phyloP scores from a whole-genome alignment of 2,113 vertebrate species.

The Mesembrinibis cayennensis region DNA sequence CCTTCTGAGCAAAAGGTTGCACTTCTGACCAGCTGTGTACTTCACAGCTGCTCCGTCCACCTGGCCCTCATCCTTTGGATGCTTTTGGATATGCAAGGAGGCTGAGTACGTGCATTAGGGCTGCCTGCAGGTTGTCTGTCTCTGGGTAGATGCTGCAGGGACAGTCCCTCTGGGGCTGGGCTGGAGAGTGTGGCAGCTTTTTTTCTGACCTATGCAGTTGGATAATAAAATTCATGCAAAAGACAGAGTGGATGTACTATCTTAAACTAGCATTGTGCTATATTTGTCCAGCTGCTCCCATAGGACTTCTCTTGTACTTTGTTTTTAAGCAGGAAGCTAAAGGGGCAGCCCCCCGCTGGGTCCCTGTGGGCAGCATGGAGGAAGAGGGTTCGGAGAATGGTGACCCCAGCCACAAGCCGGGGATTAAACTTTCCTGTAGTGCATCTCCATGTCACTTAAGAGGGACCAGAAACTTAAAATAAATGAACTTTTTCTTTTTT shows the following conservation, averaged over 20 bases:
- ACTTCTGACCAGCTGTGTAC: not conserved
- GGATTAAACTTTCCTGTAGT: not conserved
- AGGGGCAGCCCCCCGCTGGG: not conserved
- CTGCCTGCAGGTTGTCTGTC: not conserved
- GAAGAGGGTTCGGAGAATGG: not conserved
- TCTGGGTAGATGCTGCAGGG: not conserved
- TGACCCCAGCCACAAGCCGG: not conserved
- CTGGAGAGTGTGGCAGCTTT: not conserved
- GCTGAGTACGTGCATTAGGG: fast-evolving
- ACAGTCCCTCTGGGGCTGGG: not conserved
- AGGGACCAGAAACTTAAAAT: not conserved
- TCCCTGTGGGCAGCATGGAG: fast-evolving
- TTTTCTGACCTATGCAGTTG: not conserved
- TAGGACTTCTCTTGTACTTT: not conserved
- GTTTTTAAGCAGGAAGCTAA: not conserved
- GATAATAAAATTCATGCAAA: not conserved
- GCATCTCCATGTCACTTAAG: not conserved
- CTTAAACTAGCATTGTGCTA: not conserved
- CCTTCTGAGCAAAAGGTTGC: not conserved
- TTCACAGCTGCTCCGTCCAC: fast-evolving
- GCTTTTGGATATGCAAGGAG: not conserved
- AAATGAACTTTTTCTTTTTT: not conserved
- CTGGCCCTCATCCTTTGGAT: not conserved
- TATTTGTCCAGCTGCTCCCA: not conserved
- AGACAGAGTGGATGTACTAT: not conserved